phyloP scores from a whole-genome alignment of 2,113 vertebrate genomes.

The Gila orcuttii region DNA sequence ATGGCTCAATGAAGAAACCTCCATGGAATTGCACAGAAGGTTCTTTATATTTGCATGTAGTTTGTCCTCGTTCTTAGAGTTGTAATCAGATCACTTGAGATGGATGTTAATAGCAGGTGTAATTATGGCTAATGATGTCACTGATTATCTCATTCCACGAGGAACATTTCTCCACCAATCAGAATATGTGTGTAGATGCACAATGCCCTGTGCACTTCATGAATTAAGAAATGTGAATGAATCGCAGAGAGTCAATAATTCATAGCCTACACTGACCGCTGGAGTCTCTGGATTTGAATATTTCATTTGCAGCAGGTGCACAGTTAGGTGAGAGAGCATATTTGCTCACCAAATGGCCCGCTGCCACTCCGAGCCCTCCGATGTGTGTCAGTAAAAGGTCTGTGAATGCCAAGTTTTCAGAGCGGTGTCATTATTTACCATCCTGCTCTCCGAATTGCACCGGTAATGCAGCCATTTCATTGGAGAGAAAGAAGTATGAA shows the following conservation, averaged over 20 bases:
- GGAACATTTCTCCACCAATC: background rate
- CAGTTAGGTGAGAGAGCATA: slow-evolving; percentile 43
- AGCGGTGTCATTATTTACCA: slow-evolving; percentile 43
- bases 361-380: background rate
- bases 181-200: background rate
- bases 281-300: slow-evolving; percentile 45
- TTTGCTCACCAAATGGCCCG: slow-evolving; percentile 48
- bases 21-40: too few species aligned
- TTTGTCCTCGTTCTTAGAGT: background rate
- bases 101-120: background rate
- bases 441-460: slow-evolving; percentile 22
- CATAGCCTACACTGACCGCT: slow-evolving; percentile 34
- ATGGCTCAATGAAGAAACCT: too few species aligned
- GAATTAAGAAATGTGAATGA: slow-evolving; percentile 49
- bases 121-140: background rate
- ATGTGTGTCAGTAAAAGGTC: slow-evolving; percentile 44
- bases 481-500: slow-evolving; percentile 26
- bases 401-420: slow-evolving; percentile 41
- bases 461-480: slow-evolving; percentile 38
- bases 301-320: slow-evolving; percentile 59
- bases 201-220: background rate
- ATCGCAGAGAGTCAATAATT: slow-evolving; percentile 53
- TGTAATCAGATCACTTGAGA: background rate
- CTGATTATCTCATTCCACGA: slow-evolving; percentile 8
- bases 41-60: too few species aligned